phyloP scores from a whole-genome alignment of 2,797 vertebrate species.

The Gephyroberyx darwinii region DNA sequence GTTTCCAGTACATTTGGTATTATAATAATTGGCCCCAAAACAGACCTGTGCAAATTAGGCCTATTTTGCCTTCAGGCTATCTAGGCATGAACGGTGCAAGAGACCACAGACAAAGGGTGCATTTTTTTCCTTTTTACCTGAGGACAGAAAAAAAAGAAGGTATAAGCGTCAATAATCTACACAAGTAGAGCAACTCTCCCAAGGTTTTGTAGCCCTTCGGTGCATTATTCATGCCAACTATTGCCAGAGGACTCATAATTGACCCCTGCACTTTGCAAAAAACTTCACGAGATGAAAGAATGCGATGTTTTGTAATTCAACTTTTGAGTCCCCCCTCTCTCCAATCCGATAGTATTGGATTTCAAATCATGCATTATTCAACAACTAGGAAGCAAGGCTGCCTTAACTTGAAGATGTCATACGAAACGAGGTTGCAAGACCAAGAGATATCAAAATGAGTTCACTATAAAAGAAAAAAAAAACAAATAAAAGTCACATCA shows the following conservation, averaged over 20 bases:
- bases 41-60: slow-evolving; percentile 82
- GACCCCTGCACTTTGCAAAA: slow-evolving; percentile 79
- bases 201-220: slow-evolving; percentile 76
- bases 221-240: slow-evolving; percentile 81
- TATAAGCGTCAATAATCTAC: slow-evolving; percentile 82
- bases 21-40: slow-evolving; percentile 85
- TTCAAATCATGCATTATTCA: slow-evolving; percentile 82
- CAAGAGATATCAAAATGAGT: slow-evolving; percentile 68
- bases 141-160: slow-evolving; percentile 68
- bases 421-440: slow-evolving; percentile 71
- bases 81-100: slow-evolving; percentile 74
- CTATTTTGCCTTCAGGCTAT: slow-evolving; percentile 80
- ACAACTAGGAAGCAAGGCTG: slow-evolving; percentile 57
- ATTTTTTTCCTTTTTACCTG: slow-evolving; percentile 70
- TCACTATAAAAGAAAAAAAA: slow-evolving; percentile 50
- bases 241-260: slow-evolving; percentile 84
- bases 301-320: slow-evolving; percentile 83
- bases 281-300: slow-evolving; percentile 83
- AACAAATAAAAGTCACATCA: slow-evolving; percentile 65
- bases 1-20: slow-evolving; percentile 82
- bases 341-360: slow-evolving; percentile 80
- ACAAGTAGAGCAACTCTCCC: slow-evolving; percentile 79
- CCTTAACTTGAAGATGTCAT: slow-evolving; percentile 78
- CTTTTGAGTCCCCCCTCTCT: slow-evolving; percentile 74
- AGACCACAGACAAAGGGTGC: slow-evolving; percentile 79